Conservation (phyloP, 1,140 invertebrate species). For the Apis dorsata region DNA sequence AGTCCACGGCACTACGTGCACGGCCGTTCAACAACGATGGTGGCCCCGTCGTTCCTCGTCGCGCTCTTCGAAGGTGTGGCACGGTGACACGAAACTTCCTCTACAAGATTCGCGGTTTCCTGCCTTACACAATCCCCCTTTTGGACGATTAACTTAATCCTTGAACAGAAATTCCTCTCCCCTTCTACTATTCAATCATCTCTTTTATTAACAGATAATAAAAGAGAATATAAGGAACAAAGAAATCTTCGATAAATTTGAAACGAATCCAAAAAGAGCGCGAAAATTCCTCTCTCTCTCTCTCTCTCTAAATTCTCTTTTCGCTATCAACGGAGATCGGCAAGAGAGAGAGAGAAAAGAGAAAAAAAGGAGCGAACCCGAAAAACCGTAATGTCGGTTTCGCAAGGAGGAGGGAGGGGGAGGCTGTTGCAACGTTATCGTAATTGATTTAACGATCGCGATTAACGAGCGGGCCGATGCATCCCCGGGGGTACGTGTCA, state of each 20-base stretch:
- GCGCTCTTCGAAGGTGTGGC: slow-evolving; percentile 21
- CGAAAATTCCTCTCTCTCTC: too few relatives aligned
- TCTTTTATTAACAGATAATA: too few relatives aligned
- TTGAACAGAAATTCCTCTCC: too few relatives aligned
- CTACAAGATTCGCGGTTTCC: neutral
- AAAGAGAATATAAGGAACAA: too few relatives aligned
- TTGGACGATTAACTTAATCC: too few relatives aligned
- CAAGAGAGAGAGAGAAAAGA: too few relatives aligned
- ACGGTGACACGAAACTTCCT: slow-evolving; percentile 21
- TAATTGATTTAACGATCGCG: slow-evolving; percentile 60
- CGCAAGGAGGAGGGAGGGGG: neutral
- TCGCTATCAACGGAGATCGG: neutral
- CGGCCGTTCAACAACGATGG: slow-evolving; percentile 19
- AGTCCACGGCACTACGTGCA: slow-evolving; percentile 45
- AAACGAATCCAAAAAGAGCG: too few relatives aligned
- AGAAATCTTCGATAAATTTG: too few relatives aligned
- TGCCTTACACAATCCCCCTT: slow-evolving; percentile 2
- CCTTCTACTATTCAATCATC: too few relatives aligned
- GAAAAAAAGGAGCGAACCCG: neutral
- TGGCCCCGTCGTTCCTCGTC: slow-evolving; percentile 5
- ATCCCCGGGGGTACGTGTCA: slow-evolving; percentile 40
- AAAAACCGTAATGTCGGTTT: slow-evolving; percentile 7
- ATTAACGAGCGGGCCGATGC: slow-evolving; percentile 36
- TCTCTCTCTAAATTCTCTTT: too few relatives aligned
- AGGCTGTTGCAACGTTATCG: slow-evolving; percentile 35